These are phyloP conservation scores for Poecile montanus DNA, from an alignment of 2,797 vertebrate species.

Conservation along the genomic window DNA sequence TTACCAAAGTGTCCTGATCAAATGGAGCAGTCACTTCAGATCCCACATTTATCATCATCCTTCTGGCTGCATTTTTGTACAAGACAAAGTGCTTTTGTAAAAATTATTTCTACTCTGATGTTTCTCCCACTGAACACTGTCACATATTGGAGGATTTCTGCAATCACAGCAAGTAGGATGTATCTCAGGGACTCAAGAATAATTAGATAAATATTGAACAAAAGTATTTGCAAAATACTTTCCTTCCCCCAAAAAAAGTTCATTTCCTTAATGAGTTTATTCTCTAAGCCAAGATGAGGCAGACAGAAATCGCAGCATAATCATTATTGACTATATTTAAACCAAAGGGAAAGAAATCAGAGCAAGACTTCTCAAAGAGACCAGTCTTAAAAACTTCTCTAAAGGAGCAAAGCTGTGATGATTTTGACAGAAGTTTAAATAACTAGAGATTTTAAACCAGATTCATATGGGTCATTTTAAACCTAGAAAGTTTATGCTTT, in stretches of 20 bases:
- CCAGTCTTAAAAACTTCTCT: background rate
- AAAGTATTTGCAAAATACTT: background rate
- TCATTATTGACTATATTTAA: background rate
- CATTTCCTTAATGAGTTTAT: background rate
- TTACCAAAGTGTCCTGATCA: background rate
- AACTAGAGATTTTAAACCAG: background rate
- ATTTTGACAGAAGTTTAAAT: background rate
- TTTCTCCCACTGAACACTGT: background rate
- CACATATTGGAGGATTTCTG: background rate
- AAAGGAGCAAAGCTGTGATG: background rate
- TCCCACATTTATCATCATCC: background rate
- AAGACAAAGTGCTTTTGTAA: background rate
- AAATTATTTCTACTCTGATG: background rate
- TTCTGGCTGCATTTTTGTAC: background rate
- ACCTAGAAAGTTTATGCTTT: background rate
- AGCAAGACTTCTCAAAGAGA: background rate
- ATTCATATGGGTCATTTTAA: background rate
- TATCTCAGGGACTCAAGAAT: background rate
- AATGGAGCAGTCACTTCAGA: background rate
- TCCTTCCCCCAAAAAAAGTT: background rate
- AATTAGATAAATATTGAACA: conserved; percentile 3
- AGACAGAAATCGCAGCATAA: background rate
- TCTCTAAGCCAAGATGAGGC: background rate
- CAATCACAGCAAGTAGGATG: background rate
- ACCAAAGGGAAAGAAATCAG: background rate